A percentile compares a stretch with the other conserved stretches of the same genome.
Conservation (phyloP, 2,888 invertebrate species). For the Homarus gammarus region DNA sequence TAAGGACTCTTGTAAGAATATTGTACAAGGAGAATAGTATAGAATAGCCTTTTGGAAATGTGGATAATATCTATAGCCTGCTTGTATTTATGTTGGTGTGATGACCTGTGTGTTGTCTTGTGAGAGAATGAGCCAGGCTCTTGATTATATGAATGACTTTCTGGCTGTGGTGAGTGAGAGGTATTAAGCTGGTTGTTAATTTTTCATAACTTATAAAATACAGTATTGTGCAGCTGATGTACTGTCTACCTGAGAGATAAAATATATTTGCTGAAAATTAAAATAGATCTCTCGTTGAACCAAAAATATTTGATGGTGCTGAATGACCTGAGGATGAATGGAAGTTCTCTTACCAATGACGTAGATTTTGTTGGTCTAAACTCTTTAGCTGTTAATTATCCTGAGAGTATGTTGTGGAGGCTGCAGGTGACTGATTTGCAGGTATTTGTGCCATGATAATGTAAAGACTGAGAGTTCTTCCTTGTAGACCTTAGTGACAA, state of each 20-base stretch:
- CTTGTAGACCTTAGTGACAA: not conserved
- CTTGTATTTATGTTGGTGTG: not conserved
- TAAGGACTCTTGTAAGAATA: not conserved
- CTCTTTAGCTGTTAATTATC: not conserved
- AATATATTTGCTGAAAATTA: not conserved
- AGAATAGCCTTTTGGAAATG: not conserved
- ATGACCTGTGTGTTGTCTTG: too few species aligned
- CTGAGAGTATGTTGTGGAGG: not conserved
- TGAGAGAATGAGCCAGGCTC: not conserved
- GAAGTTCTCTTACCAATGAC: not conserved
- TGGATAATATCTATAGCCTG: not conserved
- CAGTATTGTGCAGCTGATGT: not conserved
- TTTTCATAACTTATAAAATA: not conserved
- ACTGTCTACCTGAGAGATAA: not conserved
- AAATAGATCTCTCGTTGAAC: not conserved
- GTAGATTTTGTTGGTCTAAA: not conserved
- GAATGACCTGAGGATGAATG: not conserved
- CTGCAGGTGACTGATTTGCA: not conserved
- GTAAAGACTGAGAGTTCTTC: not conserved
- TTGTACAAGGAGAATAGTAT: not conserved
- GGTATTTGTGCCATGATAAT: slow-evolving; percentile 21
- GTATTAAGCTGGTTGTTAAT: not conserved
- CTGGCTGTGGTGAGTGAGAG: not conserved
- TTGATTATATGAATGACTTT: not conserved
- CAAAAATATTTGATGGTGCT: not conserved